phyloP scores from a whole-genome alignment of 2,797 vertebrate species.

The Sebastes variabilis region DNA sequence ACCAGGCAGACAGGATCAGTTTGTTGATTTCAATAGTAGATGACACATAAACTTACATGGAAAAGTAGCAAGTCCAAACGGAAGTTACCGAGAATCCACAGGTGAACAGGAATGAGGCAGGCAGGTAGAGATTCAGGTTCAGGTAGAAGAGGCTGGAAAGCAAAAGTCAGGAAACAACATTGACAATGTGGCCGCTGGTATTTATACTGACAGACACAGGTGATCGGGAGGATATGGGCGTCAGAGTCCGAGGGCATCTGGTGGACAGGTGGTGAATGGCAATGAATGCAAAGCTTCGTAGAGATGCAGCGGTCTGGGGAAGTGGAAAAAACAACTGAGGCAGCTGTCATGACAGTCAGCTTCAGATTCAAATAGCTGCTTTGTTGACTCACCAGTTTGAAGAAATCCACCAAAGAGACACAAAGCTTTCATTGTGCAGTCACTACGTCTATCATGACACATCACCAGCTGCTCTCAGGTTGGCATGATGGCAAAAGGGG shows the following conservation, averaged over 20 bases:
- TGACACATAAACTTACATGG: not conserved
- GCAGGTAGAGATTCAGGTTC: not conserved
- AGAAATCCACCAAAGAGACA: not conserved
- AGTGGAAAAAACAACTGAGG: not conserved
- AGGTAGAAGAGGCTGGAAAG: not conserved
- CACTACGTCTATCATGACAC: not conserved
- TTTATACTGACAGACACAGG: not conserved
- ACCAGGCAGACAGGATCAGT: not conserved
- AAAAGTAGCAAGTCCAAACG: not conserved
- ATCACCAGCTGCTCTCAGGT: not conserved
- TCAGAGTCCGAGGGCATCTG: not conserved
- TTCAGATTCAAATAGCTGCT: not conserved
- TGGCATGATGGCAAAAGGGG: not conserved
- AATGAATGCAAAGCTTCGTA: not conserved
- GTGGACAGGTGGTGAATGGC: not conserved
- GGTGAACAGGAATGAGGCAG: not conserved
- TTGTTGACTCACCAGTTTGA: not conserved
- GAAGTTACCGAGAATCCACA: not conserved
- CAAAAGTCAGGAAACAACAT: not conserved
- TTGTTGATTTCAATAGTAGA: not conserved
- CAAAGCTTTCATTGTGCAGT: not conserved
- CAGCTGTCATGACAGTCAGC: not conserved
- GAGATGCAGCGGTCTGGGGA: not conserved
- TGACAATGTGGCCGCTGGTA: too few species aligned
- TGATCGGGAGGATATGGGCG: not conserved